Conservation (phyloP, 1,140 invertebrate genomes). For the Aethina tumida region DNA sequence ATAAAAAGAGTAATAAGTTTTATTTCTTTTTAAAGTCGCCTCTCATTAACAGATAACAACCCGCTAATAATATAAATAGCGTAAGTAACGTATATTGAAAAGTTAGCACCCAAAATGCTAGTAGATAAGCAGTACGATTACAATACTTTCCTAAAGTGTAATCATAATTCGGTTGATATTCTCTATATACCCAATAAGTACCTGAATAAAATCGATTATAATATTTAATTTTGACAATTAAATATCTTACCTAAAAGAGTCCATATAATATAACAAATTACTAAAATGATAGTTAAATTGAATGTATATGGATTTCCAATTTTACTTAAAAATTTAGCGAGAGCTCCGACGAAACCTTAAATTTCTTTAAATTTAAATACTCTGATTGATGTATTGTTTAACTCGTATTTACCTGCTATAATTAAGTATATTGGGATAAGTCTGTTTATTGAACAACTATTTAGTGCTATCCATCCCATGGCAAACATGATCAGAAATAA, state of each 20-base stretch:
- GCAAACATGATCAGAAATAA: conserved; percentile 27
- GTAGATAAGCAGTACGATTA: conserved; percentile 27
- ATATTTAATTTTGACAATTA: too few species aligned
- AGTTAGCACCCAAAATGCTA: conserved; percentile 32
- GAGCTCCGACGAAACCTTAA: conserved; percentile 21
- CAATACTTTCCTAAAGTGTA: conserved; percentile 21
- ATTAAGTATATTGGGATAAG: conserved; percentile 31
- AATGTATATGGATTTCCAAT: conserved; percentile 23
- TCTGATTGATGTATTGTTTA: neutral
- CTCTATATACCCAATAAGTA: conserved; percentile 25
- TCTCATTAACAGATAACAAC: conserved; percentile 25
- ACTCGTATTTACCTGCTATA: conserved; percentile 28
- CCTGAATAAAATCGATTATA: conserved; percentile 20
- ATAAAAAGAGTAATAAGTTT: too few species aligned
- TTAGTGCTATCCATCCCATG: conserved; percentile 26
- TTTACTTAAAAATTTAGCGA: conserved; percentile 20
- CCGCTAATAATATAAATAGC: conserved; percentile 24
- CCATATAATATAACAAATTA: conserved; percentile 21
- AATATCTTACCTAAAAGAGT: conserved; percentile 24
- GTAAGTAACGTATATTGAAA: conserved; percentile 27
- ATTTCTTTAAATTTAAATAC: conserved; percentile 6
- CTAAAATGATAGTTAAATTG: conserved; percentile 17
- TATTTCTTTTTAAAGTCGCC: too few species aligned
- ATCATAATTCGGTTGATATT: conserved; percentile 32
- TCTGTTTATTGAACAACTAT: conserved; percentile 25